These are phyloP conservation scores for Neosalanx taihuensis DNA, from an alignment of 2,797 vertebrate species.

Conservation along the genomic window DNA sequence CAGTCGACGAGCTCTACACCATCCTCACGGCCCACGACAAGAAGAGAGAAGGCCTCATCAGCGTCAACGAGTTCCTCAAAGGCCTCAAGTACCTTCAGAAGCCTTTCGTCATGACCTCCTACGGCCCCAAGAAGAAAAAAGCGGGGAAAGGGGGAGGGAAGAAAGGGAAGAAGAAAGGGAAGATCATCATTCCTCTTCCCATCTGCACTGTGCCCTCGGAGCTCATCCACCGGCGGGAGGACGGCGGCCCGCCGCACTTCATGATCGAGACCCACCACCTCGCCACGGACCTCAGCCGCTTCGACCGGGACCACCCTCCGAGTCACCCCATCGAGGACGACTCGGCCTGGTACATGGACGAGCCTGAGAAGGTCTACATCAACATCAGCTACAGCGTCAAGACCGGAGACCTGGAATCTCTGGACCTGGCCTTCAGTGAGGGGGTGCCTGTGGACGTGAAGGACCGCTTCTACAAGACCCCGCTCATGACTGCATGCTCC, in stretches of 20 bases:
- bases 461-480: slow-evolving; percentile 89
- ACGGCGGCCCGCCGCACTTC: slow-evolving; percentile 79
- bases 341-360: slow-evolving; percentile 84
- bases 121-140: slow-evolving; percentile 77
- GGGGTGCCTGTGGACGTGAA: slow-evolving; percentile 83
- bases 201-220: slow-evolving; percentile 77
- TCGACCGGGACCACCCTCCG: slow-evolving; percentile 72
- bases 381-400: slow-evolving; percentile 82
- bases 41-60: slow-evolving; percentile 60
- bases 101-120: slow-evolving; percentile 75
- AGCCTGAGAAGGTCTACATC: slow-evolving; percentile 70
- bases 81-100: slow-evolving; percentile 84
- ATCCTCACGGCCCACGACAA: slow-evolving; percentile 73
- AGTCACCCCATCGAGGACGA: slow-evolving; percentile 85
- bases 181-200: slow-evolving; percentile 73
- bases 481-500: slow-evolving; percentile 86
- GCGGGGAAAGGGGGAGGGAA: slow-evolving; percentile 69
- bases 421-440: slow-evolving; percentile 82
- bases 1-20: slow-evolving; percentile 50
- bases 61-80: slow-evolving; percentile 81
- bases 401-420: slow-evolving; percentile 80
- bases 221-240: slow-evolving; percentile 43
- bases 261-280: slow-evolving; percentile 80
- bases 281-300: slow-evolving; percentile 62
- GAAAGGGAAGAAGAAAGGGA: slow-evolving; percentile 65